Evolutionary conservation across 2,113 vertebrate genomes (phyloP).

Genomic region (Oxyruncus cristatus): DNA sequence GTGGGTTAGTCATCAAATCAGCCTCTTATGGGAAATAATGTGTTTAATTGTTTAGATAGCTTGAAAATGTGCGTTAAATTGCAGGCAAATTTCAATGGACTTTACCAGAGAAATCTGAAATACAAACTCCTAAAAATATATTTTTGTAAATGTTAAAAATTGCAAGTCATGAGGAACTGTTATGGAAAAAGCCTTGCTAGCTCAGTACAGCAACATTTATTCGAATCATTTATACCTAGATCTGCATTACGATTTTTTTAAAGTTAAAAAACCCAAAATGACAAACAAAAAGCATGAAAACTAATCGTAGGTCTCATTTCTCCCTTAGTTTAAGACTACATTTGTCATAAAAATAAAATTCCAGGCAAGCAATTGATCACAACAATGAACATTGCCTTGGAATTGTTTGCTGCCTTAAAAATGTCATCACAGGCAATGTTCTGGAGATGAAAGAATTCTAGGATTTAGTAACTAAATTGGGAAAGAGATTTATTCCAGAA

Average conservation of each 20-base stretch:
- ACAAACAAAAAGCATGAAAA: not conserved
- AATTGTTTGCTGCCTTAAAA: not conserved
- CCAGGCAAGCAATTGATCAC: not conserved
- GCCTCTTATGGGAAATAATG: not conserved
- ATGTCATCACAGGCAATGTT: not conserved
- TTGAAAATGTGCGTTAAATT: not conserved
- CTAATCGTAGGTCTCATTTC: not conserved
- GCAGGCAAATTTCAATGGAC: not conserved
- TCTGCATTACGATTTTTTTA: not conserved
- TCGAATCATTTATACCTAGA: not conserved
- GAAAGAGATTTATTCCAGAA: not conserved
- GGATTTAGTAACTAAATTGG: conserved; percentile 30
- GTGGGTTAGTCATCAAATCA: not conserved
- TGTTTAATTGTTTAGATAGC: not conserved
- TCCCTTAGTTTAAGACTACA: not conserved
- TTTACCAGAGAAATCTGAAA: not conserved
- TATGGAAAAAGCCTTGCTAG: not conserved
- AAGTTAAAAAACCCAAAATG: not conserved
- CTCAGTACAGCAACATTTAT: not conserved
- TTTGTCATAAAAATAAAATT: not conserved
- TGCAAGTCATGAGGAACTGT: not conserved
- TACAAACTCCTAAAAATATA: not conserved
- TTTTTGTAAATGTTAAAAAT: not conserved
- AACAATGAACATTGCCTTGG: not conserved
- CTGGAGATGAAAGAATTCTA: not conserved